Conservation (phyloP, 2,797 vertebrate species). For the Myripristis jacobus region DNA sequence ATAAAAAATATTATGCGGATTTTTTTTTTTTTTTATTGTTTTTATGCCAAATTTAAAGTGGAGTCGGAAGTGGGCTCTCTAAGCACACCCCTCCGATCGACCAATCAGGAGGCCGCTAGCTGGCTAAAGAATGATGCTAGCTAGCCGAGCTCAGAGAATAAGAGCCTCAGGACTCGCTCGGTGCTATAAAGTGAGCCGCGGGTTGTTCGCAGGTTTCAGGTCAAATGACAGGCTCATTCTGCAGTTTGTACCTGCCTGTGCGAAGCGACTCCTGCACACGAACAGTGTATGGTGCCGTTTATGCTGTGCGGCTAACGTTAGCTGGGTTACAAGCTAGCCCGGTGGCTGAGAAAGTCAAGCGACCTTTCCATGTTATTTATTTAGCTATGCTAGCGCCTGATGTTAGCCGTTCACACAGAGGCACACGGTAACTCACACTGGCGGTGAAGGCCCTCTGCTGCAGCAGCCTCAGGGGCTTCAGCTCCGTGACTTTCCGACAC, state of each 20-base stretch:
- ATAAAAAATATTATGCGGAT: no score
- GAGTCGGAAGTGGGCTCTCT: not conserved
- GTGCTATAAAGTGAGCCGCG: fast-evolving
- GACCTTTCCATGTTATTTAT: not conserved
- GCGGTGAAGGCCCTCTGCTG: constrained; percentile 77
- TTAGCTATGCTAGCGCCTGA: not conserved
- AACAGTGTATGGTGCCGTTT: no score
- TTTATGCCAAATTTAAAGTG: not conserved
- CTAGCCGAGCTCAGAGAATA: not conserved
- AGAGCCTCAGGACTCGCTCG: not conserved
- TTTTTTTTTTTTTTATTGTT: no score
- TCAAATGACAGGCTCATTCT: no score
- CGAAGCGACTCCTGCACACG: no score
- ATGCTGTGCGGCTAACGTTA: constrained; percentile 6
- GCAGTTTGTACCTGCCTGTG: no score
- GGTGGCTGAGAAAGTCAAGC: constrained; percentile 3
- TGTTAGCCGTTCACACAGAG: not conserved
- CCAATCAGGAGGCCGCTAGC: constrained; percentile 64
- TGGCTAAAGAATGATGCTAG: not conserved
- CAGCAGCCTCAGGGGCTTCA: constrained; percentile 56
- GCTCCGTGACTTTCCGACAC: constrained; percentile 58
- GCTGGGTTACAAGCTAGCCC: constrained; percentile 12
- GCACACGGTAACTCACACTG: constrained; percentile 69
- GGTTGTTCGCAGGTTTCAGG: no score
- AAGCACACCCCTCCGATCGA: constrained; percentile 63